Base-by-base conservation (phyloP, 2,797 vertebrate genomes). In the Manis javanica region DNA sequence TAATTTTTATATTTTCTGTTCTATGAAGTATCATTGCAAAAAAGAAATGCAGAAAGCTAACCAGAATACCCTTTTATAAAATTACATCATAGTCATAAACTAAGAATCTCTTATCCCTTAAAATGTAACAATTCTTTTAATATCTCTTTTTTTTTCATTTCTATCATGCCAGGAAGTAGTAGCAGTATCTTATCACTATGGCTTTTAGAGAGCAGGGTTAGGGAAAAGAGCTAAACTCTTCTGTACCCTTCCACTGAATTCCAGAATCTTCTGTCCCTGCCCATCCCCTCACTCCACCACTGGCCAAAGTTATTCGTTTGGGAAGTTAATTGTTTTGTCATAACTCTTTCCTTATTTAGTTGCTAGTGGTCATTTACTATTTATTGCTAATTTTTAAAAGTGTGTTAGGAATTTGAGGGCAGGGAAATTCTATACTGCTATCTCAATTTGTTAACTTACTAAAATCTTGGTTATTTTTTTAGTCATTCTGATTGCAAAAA, bases 1-100 rank as follows among this genome's bases (percentile, higher is more conserved):
- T 77, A 93, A 92, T 89, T 96, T 92, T 96, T 97, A 24, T 93
- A 77, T 95, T 88, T 83, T 92, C 53, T 91, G 64, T 94, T 91
- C 87, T 87, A 96, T 96, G 68, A 19, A 69, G 21, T 86, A 64
- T 37, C 23, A 39, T 55, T 93, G 4, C 23, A 82, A 90, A 93
- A 88, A 34, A 64, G 88, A 31, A 91, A 31, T 34, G 2, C 15
- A 78, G 24, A 91, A 96, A 85, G 42, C 5, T 71, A 81, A 92
- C 23, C 21, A 84, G 46, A 87, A 72, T 0, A 74, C 1, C 2
- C 5, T 87, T 46, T 53, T 26, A 77, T 64, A 75, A 96, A 96
- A 84, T 68, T 93, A 74, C 63, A 57, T 81, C 63, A 39, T 26
- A 79, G 15, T 42, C 12, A 26, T 18, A 68, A 90, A 64, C 2